Conservation (phyloP, 2,888 invertebrate species). For the Drosophila fulvimacula region DNA sequence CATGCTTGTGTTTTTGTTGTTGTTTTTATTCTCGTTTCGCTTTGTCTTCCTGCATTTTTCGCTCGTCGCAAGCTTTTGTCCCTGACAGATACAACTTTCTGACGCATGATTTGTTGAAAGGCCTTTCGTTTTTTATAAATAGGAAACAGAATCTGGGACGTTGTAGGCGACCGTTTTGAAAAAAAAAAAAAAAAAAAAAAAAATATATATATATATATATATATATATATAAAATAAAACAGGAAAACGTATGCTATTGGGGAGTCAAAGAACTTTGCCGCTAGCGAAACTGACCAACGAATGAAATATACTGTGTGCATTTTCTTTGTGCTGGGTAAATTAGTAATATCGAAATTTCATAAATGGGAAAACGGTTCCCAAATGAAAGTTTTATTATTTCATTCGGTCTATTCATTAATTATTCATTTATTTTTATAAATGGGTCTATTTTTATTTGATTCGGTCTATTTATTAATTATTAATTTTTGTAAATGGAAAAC, state of each 20-base stretch:
- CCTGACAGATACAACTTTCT: constrained; percentile 76
- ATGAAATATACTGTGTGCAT: not conserved
- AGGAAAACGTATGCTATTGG: constrained; percentile 26
- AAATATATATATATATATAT: no score
- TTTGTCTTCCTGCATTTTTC: constrained; percentile 56
- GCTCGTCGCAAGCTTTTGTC: constrained; percentile 53
- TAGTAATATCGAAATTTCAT: constrained; percentile 1
- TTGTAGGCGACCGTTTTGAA: constrained; percentile 34
- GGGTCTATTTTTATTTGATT: no score
- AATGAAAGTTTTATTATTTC: not conserved
- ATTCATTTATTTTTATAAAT: not conserved
- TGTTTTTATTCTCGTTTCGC: constrained; percentile 16
- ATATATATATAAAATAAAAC: constrained; percentile 4
- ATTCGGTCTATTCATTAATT: not conserved
- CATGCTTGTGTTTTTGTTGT: constrained; percentile 31
- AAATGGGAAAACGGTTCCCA: not conserved
- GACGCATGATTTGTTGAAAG: constrained; percentile 79
- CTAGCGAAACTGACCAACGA: constrained; percentile 26
- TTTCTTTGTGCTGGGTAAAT: constrained; percentile 13
- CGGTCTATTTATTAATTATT: no score
- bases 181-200: no score
- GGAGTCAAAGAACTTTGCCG: constrained; percentile 33
- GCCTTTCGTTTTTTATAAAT: constrained; percentile 66
- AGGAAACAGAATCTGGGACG: constrained; percentile 58
- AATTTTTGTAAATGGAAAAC: no score